Percentiles rank a stretch among this genome's conserved stretches.
phyloP scores from a whole-genome alignment of 1,140 invertebrate species.

The Caerostris darwini region DNA sequence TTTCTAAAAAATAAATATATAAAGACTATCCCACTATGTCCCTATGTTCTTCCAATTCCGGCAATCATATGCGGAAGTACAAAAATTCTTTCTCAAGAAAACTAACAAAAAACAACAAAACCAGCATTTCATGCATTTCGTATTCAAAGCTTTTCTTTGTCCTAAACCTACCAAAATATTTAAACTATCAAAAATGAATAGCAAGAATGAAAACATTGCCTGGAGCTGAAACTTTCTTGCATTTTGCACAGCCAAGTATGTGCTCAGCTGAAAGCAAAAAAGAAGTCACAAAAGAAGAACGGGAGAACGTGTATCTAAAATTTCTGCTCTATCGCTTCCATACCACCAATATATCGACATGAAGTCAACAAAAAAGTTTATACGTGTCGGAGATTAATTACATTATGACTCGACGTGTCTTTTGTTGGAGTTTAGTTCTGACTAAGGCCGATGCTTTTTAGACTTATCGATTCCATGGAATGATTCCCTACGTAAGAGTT shows the following conservation, averaged over 20 bases:
- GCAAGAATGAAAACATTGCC: too few relatives aligned
- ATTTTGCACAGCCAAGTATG: neutral
- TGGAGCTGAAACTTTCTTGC: neutral
- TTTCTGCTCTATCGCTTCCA: constrained; percentile 4
- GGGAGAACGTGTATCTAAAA: neutral
- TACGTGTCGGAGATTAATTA: constrained; percentile 25
- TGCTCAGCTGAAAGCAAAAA: neutral
- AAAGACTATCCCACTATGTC: too few relatives aligned
- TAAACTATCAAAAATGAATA: neutral
- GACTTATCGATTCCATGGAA: neutral
- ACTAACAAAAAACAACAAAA: neutral
- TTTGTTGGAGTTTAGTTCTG: neutral
- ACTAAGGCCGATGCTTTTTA: neutral
- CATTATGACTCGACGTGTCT: constrained; percentile 18
- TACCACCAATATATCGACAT: constrained; percentile 17
- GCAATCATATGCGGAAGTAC: too few relatives aligned
- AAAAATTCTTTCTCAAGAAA: neutral
- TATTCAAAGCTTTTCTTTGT: neutral
- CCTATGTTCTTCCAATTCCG: too few relatives aligned
- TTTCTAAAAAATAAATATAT: too few relatives aligned
- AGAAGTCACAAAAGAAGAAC: neutral
- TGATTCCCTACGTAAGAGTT: neutral
- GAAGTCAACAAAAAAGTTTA: constrained; percentile 30
- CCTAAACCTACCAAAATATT: neutral
- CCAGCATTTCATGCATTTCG: neutral